Evolutionary conservation across 2,888 invertebrate species (phyloP).

Genomic region (Protophormia terraenovae): DNA sequence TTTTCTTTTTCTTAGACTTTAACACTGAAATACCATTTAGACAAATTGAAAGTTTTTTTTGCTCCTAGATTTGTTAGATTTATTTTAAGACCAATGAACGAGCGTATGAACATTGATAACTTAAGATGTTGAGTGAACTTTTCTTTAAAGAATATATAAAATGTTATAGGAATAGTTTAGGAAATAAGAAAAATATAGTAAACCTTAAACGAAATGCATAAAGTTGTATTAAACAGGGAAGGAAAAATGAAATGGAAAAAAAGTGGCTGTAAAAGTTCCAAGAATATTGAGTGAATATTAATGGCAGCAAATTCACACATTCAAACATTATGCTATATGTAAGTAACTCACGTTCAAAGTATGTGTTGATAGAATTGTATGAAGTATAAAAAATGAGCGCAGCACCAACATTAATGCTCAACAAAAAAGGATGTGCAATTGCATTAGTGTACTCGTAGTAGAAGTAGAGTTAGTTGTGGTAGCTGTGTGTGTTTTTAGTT

Average conservation of each 20-base stretch:
- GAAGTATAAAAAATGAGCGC: not conserved
- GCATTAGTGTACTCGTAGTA: not conserved
- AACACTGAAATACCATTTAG: constrained; percentile 30
- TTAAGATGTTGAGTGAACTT: constrained; percentile 13
- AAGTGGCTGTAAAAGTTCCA: constrained; percentile 23
- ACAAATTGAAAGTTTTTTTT: constrained; percentile 48
- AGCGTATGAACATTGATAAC: constrained; percentile 5
- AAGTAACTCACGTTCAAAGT: not conserved
- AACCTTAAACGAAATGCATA: not conserved
- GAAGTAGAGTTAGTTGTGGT: not conserved
- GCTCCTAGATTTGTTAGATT: no score
- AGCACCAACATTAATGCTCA: not conserved
- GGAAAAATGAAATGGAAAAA: not conserved
- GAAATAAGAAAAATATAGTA: not conserved
- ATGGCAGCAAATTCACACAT: not conserved
- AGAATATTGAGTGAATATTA: constrained; percentile 40
- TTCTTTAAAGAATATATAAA: constrained; percentile 13
- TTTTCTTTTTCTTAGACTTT: not conserved
- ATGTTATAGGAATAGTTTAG: constrained; percentile 3
- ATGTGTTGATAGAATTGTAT: constrained; percentile 17
- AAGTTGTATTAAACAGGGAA: not conserved
- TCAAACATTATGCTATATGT: not conserved
- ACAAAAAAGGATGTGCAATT: not conserved
- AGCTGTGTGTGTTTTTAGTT: not conserved
- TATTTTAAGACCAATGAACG: no score